Base-by-base conservation (phyloP, 1,140 invertebrate species). In the Goniozus legneri region DNA sequence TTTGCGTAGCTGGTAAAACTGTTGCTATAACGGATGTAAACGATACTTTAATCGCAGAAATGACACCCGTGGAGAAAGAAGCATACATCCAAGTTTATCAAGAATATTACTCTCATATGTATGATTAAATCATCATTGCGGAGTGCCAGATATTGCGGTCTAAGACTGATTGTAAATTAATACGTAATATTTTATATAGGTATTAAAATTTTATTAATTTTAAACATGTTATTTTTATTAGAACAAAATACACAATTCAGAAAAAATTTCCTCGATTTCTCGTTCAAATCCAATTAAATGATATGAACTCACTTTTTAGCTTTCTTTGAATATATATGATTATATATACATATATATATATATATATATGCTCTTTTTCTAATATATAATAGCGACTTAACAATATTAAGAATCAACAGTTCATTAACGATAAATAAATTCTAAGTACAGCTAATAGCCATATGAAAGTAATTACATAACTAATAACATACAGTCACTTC, bases 11-110 rank as follows among this genome's bases (percentile, higher is more conserved):
- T 37, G 86, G 86, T 33, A 83, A 83, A 65, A 82, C 82, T 13
- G 84, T 95, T 50, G 80, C 90, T 1, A 81, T 94, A 31, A 86
- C 86, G 2, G 86, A 90, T 56, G 81, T 95, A 3, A 87, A 87
- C 56, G 89, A 93, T 67, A 82, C 86, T 41, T 77, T 95, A 56
- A 92, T 97, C 52, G 84, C 85, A 0, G 83, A 87, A 72, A 97
- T 98, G 95, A 92, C 89, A 10, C 85, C 89, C 3, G 76, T 85
- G 14, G 94, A 98, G 70, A 97, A 95, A 75, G 92, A 95, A 67
- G 85, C 87, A 20, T 97, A 97, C 70, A 96, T 96, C 58, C 87
- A 93, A 72, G 81, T 92, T 8, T 95, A 93, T 68, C 92, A 96
- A 73, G 92, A 97, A 69, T 88, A 92, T 73, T 96, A 94, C 67